Evolutionary conservation across 1,140 invertebrate genomes (phyloP), one percentile per base, ranked within the genome.

Genomic region (Ceratina japonica): DNA sequence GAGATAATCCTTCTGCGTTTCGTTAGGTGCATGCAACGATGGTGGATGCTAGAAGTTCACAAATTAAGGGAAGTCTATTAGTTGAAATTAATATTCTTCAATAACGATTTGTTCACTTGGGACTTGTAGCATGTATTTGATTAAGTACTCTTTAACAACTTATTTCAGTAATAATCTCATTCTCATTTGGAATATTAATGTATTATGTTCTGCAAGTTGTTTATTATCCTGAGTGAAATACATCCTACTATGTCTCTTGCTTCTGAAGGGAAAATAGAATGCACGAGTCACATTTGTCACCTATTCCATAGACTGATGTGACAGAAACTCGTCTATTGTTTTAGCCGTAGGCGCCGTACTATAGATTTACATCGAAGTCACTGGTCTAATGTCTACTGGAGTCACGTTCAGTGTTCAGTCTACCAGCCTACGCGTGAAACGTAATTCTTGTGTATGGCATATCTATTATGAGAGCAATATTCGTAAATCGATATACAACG

Each of bases 291-390:
- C 52, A 51, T 62, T 74, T 52, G 63, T 59, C 61, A 31, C 31
- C 44, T 16, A 62, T 10, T 27, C 15, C 5, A 62, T 56, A 72
- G 69, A 79, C 37, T 18, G 61, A 73, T 56, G 62, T 65, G 79
- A 69, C 73, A 70, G 73, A 69, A 76, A 69, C 51, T 69, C 56
- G 73, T 52, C 56, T 56, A 76, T 80, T 80, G 79, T 80, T 63
- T 69, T 22, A 20, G 12, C 58, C 12, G 18, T 27, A 70, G 65
- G 73, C 79, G 79, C 73, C 73, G 63, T 16, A 31, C 27, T 31
- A 22, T 69, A 62, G 63, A 59, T 80, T 75, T 49, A 27, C 78
- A 12, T 54, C 37, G 59, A 63, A 54, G 75, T 56, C 68, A 20
- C 58, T 15, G 18, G 44, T 8, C 24, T n/a, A 44, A 27, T 69